Evolutionary conservation across 2,113 vertebrate species (phyloP).

Genomic region (Pelobates fuscus): DNA sequence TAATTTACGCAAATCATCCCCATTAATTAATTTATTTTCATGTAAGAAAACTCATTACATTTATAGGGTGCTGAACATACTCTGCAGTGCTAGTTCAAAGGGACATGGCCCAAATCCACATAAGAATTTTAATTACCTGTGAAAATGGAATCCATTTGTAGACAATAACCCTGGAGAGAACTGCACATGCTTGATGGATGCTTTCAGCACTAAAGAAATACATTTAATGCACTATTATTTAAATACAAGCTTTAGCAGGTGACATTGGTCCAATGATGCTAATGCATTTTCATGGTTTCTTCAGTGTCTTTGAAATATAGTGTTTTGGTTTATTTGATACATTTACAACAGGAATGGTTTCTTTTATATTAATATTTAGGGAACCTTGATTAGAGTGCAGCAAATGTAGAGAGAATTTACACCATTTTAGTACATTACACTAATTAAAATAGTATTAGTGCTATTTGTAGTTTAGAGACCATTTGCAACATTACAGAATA

Average conservation of each 20-base stretch:
- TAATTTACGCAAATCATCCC: slow-evolving; percentile 47
- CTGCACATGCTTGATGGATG: slow-evolving; percentile 21
- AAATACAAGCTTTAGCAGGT: not conserved
- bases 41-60: slow-evolving; percentile 24
- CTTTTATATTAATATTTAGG: too few species aligned
- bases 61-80: not conserved
- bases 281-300: too few species aligned
- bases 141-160: slow-evolving; percentile 2
- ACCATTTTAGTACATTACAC: too few species aligned
- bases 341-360: too few species aligned
- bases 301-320: too few species aligned
- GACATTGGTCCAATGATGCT: not conserved
- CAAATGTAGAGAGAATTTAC: too few species aligned
- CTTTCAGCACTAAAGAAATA: slow-evolving; percentile 13
- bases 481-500: too few species aligned
- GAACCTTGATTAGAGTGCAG: too few species aligned
- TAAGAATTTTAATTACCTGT: slow-evolving; percentile 27
- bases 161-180: not conserved
- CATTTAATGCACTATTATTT: not conserved
- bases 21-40: slow-evolving; percentile 48
- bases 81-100: slow-evolving; percentile 17
- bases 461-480: too few species aligned
- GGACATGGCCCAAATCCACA: not conserved
- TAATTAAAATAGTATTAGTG: too few species aligned
- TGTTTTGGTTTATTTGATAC: too few species aligned